These are phyloP conservation scores for Stenoptilia bipunctidactyla DNA, from an alignment of 2,888 invertebrate genomes.

Conservation along the genomic window DNA sequence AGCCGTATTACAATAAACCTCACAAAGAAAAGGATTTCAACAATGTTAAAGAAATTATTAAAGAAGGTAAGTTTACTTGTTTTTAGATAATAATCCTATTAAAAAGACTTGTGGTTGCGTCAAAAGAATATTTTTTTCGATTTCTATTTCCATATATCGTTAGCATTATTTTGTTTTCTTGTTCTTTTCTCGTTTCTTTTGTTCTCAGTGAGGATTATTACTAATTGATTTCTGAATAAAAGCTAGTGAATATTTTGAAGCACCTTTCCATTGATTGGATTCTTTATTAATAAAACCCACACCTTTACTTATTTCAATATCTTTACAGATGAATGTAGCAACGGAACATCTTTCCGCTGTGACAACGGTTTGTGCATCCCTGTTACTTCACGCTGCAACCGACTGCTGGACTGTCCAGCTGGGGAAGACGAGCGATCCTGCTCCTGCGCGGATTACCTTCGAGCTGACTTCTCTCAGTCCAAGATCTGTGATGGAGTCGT, in stretches of 20 bases:
- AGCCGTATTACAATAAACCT: neutral
- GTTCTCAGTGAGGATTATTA: no score
- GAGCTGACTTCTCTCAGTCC: conserved; percentile 75
- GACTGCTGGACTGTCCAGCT: conserved; percentile 76
- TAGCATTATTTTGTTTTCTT: no score
- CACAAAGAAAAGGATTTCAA: conserved; percentile 31
- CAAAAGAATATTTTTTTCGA: no score
- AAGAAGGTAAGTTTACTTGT: conserved; percentile 16
- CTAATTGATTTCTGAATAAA: conserved; percentile 1
- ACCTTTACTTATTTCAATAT: neutral
- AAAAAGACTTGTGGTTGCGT: no score
- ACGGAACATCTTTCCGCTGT: conserved; percentile 70
- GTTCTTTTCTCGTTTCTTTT: no score
- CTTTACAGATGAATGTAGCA: conserved; percentile 45
- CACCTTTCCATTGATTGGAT: neutral
- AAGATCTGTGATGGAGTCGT: conserved; percentile 85
- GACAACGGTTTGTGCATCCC: conserved; percentile 75
- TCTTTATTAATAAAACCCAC: conserved; percentile 4
- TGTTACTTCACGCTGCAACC: conserved; percentile 76
- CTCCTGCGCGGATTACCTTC: conserved; percentile 81
- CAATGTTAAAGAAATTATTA: conserved; percentile 21
- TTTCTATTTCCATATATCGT: no score
- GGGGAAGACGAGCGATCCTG: conserved; percentile 81
- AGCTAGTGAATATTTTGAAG: conserved; percentile 2
- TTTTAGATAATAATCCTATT: neutral